Evolutionary conservation across 37 sponge, comb jelly and placozoan species (phyloP), one percentile per base, ranked within the genome.

Genomic region (Eunapius fragilis): DNA sequence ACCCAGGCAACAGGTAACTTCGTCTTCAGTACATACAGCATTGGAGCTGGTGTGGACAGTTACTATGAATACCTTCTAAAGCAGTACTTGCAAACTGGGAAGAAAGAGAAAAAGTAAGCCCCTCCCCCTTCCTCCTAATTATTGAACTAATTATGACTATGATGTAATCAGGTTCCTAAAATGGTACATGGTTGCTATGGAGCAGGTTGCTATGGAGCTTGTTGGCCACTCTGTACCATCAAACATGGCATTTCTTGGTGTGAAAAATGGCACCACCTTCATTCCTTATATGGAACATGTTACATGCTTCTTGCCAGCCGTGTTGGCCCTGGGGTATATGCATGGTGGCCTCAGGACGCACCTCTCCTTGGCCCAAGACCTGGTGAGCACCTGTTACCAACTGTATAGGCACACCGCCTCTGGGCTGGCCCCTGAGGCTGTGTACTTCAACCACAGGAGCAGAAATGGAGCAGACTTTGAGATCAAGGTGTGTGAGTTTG

Each of bases 31-130:
- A 84, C 87, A 22, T 35, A 91, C 22, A 94, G 93, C 26, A 73
- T 96, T 25, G 98, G 98, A 14, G 93, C 96, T 11, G 72, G 97
- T 23, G 91, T 87, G 17, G 98, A 98, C 80, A 96, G 97, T 72
- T 98, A 94, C 86, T 98, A 98, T 77, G 98, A 98, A 81, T 98
- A 98, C 78, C 87, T 98, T 19, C 73, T 98, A 23, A 98, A 98
- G 71, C 94, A 94, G 47, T 94, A 95, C 93, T 45, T 98, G 25
- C 95, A 96, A 73, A 89, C 87, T 75, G 92, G 93, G 6, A 95
- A 92, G 74, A 72, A 45, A 19, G 98, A 98, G 70, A 67, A 69
- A 25, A 93, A 90, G 98, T 96, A 82, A 37, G 89, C 5, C 25
- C 0, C 27, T 28, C 25, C 0, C 27, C 17, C 3, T 74, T 11